Percentiles rank a stretch among this genome's conserved stretches.
phyloP scores from a whole-genome alignment of 2,113 vertebrate species.

The Mola mola region DNA sequence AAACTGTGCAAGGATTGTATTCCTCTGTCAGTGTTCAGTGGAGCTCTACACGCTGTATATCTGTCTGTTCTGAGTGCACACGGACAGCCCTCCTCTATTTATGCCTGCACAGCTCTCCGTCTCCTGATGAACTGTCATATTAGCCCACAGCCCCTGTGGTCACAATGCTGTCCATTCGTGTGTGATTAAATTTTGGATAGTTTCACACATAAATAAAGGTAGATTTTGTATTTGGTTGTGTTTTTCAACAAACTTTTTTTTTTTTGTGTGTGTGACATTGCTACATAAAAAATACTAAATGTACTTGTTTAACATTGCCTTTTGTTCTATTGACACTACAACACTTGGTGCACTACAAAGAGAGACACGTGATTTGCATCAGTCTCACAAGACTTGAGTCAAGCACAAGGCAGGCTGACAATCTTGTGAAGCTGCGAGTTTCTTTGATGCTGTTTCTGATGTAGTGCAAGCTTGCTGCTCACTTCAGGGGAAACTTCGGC shows the following conservation, averaged over 20 bases:
- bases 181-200: too few species aligned
- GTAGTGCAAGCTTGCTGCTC: slow-evolving; percentile 39
- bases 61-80: slow-evolving; percentile 18
- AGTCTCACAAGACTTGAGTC: too few species aligned
- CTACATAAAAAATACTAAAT: too few species aligned
- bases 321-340: background rate
- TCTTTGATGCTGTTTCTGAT: slow-evolving; percentile 64
- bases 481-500: slow-evolving; percentile 51
- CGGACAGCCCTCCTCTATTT: background rate
- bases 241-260: too few species aligned
- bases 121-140: slow-evolving; percentile 38
- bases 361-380: slow-evolving; percentile 1
- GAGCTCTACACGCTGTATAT: slow-evolving; percentile 17
- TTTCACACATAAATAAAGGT: too few species aligned
- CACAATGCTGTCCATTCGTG: slow-evolving; percentile 3
- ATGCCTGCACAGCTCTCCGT: slow-evolving; percentile 14
- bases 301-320: background rate
- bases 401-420: too few species aligned
- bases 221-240: slow-evolving; percentile 7
- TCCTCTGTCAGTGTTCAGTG: slow-evolving; percentile 32
- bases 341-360: background rate
- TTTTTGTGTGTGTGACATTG: too few species aligned
- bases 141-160: slow-evolving; percentile 19
- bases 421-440: slow-evolving; percentile 20
- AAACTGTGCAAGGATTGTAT: background rate